Conservation (phyloP, 1,140 invertebrate genomes). For the Camponotus vicinus region DNA sequence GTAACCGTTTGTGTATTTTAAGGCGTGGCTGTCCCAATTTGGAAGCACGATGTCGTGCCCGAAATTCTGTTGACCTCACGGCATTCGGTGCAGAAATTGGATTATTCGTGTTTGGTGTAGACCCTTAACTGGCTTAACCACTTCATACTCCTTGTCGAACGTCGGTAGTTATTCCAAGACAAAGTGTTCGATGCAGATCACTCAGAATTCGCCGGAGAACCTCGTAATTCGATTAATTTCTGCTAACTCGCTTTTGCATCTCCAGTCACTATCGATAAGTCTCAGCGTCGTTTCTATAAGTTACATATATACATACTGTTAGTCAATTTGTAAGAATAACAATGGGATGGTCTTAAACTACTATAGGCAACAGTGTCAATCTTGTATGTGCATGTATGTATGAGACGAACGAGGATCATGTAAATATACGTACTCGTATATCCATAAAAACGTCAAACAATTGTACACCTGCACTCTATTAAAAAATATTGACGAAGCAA, state of each 20-base stretch:
- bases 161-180: constrained; percentile 73
- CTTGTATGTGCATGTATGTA: too few relatives aligned
- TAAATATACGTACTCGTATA: not conserved
- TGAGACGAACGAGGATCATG: not conserved
- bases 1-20: constrained; percentile 66
- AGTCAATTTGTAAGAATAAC: constrained; percentile 47
- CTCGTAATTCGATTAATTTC: constrained; percentile 74
- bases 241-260: constrained; percentile 64
- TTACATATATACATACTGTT: constrained; percentile 25
- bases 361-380: not conserved
- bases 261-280: constrained; percentile 46
- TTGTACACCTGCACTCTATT: not conserved
- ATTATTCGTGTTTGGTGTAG: constrained; percentile 73
- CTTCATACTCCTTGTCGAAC: constrained; percentile 64
- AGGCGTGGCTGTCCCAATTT: constrained; percentile 69
- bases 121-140: constrained; percentile 72
- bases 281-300: constrained; percentile 24
- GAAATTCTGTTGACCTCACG: constrained; percentile 73
- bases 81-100: constrained; percentile 69
- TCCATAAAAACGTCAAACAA: constrained; percentile 8
- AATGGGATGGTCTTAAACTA: not conserved
- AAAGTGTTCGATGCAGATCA: constrained; percentile 71
- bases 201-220: constrained; percentile 38
- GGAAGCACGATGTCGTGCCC: constrained; percentile 67
- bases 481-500: constrained; percentile 33